Conservation (phyloP, 2,888 invertebrate genomes). For the Papilio protenor region DNA sequence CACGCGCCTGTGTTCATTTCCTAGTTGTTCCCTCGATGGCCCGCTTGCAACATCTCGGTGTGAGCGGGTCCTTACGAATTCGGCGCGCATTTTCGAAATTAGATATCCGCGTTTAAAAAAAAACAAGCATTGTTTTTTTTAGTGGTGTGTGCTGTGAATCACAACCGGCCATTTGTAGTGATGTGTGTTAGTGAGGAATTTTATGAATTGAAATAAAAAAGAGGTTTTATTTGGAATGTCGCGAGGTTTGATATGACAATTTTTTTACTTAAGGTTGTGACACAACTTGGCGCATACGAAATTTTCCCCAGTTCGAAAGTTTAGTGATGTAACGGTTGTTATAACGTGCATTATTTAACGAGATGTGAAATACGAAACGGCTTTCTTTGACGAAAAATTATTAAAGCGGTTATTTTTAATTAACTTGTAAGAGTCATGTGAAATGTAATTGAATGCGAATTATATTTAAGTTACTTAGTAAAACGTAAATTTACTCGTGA, state of each 20-base stretch:
- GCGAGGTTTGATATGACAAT: constrained; percentile 50
- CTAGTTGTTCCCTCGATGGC: constrained; percentile 81
- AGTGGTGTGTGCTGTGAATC: constrained; percentile 50
- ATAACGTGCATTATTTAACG: constrained; percentile 50
- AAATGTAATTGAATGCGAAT: constrained; percentile 56
- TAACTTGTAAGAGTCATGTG: constrained; percentile 55
- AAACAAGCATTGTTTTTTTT: constrained; percentile 50
- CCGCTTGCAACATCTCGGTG: constrained; percentile 80
- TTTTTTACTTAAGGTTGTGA: constrained; percentile 48
- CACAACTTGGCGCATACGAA: constrained; percentile 51
- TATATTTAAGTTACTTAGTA: constrained; percentile 51
- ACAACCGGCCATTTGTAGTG: constrained; percentile 50
- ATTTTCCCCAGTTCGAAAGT: constrained; percentile 45
- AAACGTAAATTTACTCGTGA: constrained; percentile 51
- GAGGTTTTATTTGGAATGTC: constrained; percentile 50
- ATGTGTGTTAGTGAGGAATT: constrained; percentile 52
- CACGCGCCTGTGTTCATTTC: constrained; percentile 73
- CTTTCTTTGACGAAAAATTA: constrained; percentile 50
- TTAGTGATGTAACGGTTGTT: constrained; percentile 55
- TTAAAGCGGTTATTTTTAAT: constrained; percentile 54
- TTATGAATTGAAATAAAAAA: constrained; percentile 42
- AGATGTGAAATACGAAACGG: constrained; percentile 47
- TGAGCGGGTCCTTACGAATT: constrained; percentile 79
- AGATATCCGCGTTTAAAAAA: constrained; percentile 47
- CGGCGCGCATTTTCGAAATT: constrained; percentile 73